Percentiles rank a stretch among this genome's conserved stretches.
Evolutionary conservation across 35 echinoderm and acorn worm genomes (phyloP).

Genomic region (Ophiothrix spiculata): DNA sequence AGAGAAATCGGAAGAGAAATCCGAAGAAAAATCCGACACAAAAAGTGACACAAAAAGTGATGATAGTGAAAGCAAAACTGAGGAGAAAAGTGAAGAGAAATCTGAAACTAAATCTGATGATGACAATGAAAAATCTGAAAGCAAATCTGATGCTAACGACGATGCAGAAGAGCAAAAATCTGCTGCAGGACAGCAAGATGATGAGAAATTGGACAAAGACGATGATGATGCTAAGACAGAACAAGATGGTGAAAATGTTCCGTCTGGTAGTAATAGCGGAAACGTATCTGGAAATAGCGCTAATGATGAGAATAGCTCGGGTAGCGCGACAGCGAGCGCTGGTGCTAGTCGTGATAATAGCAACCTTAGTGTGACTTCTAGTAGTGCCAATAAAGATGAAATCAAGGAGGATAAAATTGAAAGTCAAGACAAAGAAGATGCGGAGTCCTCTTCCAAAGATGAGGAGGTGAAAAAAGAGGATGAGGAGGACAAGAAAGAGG

Average conservation of each 20-base stretch:
- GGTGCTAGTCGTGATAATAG: conserved; percentile 22
- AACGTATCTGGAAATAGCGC: neutral
- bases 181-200: neutral
- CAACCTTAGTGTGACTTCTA: conserved; percentile 18
- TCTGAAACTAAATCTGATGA: neutral
- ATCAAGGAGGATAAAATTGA: conserved; percentile 18
- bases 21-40: neutral
- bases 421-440: conserved; percentile 2
- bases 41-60: neutral
- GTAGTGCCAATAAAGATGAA: conserved; percentile 26
- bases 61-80: neutral
- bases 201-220: neutral
- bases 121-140: neutral
- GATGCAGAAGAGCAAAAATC: neutral
- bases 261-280: neutral
- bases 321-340: neutral
- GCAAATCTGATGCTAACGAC: neutral
- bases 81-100: neutral
- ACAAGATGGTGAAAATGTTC: neutral
- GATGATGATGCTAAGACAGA: neutral
- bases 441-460: neutral
- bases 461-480: conserved; percentile 3
- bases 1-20: neutral
- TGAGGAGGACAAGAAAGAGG: conserved; percentile 9
- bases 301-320: neutral